Evolutionary conservation across 2,888 invertebrate genomes (phyloP).

Genomic region (Eilema caniola): DNA sequence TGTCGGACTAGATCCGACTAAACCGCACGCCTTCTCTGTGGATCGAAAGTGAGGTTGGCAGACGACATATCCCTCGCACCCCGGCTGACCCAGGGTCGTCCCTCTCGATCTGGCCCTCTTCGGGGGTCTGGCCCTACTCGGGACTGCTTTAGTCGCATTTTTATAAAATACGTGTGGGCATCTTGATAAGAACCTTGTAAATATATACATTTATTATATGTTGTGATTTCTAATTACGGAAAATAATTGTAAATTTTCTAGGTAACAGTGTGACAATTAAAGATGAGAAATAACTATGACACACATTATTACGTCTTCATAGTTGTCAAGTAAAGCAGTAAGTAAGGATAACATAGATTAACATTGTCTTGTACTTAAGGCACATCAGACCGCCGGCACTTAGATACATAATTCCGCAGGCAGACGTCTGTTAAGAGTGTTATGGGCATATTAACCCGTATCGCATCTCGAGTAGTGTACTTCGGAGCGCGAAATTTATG

Average conservation of each 20-base stretch:
- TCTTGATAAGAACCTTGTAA: too few species aligned
- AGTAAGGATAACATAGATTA: slow-evolving; percentile 56
- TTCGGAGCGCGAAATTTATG: slow-evolving; percentile 81
- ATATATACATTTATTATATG: not conserved
- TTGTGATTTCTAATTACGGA: not conserved
- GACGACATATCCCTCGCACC: too few species aligned
- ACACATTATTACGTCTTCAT: slow-evolving; percentile 30
- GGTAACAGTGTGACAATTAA: slow-evolving; percentile 11
- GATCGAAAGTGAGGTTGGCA: too few species aligned
- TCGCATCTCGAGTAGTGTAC: slow-evolving; percentile 76
- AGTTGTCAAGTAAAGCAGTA: slow-evolving; percentile 48
- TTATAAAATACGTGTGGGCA: too few species aligned
- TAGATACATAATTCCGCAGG: slow-evolving; percentile 46
- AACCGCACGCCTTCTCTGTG: too few species aligned
- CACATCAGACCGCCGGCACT: slow-evolving; percentile 47
- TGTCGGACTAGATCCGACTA: too few species aligned
- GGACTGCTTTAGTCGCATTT: too few species aligned
- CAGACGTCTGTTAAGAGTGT: slow-evolving; percentile 60
- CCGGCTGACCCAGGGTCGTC: too few species aligned
- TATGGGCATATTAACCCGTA: slow-evolving; percentile 77
- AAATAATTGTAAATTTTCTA: not conserved
- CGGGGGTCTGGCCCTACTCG: too few species aligned
- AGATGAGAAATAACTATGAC: not conserved
- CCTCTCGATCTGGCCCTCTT: too few species aligned
- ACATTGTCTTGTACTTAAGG: slow-evolving; percentile 57